phyloP scores from a whole-genome alignment of 1,140 invertebrate species.

The Apis laboriosa region DNA sequence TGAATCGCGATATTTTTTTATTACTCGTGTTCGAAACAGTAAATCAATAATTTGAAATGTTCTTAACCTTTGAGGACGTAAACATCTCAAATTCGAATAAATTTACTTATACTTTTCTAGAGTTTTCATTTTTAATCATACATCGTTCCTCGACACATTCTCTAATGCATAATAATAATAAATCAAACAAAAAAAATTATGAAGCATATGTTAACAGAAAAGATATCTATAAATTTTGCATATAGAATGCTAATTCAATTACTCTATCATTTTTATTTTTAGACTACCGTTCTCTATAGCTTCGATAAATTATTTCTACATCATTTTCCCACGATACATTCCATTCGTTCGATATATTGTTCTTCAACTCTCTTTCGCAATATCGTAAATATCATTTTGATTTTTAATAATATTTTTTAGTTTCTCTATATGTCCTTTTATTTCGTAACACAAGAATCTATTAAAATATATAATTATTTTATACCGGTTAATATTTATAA shows the following conservation, averaged over 20 bases:
- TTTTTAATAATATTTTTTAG: background rate
- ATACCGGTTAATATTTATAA: no score
- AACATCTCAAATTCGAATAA: no score
- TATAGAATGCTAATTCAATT: background rate
- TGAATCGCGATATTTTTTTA: background rate
- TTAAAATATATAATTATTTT: background rate
- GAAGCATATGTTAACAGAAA: background rate
- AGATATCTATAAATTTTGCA: background rate
- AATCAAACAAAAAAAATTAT: background rate
- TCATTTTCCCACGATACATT: background rate
- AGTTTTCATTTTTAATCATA: background rate
- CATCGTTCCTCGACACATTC: background rate
- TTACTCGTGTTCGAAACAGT: background rate
- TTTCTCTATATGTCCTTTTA: background rate
- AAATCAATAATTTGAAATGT: no score
- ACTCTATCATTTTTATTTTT: slow-evolving; percentile 2
- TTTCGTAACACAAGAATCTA: background rate
- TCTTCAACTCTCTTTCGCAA: background rate
- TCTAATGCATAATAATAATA: background rate
- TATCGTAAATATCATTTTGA: background rate
- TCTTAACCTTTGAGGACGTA: no score
- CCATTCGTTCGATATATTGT: background rate
- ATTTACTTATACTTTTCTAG: no score
- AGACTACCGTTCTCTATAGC: background rate
- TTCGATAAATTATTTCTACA: background rate